Conservation (phyloP, 2,797 vertebrate species). For the Toxotes lorentzi region DNA sequence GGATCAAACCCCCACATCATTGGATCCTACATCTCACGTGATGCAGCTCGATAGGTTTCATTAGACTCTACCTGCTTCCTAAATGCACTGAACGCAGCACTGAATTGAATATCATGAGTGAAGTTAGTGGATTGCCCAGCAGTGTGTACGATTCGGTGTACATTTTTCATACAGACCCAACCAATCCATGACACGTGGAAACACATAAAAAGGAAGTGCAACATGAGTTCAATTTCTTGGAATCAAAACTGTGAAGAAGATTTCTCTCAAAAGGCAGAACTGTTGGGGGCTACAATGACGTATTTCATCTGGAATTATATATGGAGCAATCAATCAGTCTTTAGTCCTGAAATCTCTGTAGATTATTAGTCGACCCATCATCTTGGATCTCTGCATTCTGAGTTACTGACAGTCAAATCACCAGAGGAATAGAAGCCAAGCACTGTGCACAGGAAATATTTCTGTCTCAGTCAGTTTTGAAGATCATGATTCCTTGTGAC, state of each 20-base stretch:
- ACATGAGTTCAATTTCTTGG: constrained; percentile 22
- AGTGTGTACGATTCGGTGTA: not conserved
- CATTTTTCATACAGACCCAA: not conserved
- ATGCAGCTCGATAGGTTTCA: too few species aligned
- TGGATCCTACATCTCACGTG: not conserved
- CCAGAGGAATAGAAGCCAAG: not conserved
- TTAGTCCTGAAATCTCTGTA: constrained; percentile 35
- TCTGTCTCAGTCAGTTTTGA: not conserved
- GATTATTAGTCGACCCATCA: constrained; percentile 26
- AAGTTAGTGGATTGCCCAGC: not conserved
- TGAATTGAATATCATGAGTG: not conserved
- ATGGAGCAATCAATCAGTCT: constrained; percentile 53
- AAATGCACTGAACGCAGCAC: too few species aligned
- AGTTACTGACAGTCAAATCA: constrained; percentile 24
- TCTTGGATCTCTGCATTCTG: not conserved
- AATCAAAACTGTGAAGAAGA: constrained; percentile 38
- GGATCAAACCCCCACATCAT: not conserved
- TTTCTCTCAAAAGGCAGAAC: constrained; percentile 45
- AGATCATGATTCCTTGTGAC: not conserved
- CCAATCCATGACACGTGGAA: not conserved
- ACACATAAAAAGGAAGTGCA: not conserved
- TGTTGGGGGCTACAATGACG: constrained; percentile 9
- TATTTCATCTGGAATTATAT: constrained; percentile 36
- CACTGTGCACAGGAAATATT: not conserved
- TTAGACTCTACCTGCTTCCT: not conserved